A percentile compares a stretch with the other conserved stretches of the same genome.
phyloP scores from a whole-genome alignment of 2,113 vertebrate genomes.

The Pangasianodon hypophthalmus region DNA sequence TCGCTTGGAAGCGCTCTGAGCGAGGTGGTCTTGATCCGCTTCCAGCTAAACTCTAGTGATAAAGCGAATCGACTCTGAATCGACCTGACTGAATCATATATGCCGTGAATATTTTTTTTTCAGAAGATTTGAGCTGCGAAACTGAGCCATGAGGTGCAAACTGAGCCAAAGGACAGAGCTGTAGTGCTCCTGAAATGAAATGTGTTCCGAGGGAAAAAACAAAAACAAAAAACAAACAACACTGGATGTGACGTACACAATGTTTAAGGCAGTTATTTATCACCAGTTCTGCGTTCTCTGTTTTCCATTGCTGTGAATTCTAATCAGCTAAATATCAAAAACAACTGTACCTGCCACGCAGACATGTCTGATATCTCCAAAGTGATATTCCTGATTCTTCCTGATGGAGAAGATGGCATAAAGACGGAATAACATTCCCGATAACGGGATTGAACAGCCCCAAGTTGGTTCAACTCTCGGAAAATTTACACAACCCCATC shows the following conservation, averaged over 20 bases:
- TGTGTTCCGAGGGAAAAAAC: neutral
- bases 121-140: neutral
- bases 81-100: neutral
- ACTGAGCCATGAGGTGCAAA: neutral
- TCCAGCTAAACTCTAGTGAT: neutral
- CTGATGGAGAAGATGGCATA: neutral
- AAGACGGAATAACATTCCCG: neutral
- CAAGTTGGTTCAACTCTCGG: neutral
- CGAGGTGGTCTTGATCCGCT: neutral
- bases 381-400: neutral
- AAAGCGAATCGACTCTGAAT: neutral
- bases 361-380: neutral
- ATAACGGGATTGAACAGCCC: neutral
- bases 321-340: neutral
- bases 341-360: neutral
- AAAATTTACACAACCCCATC: no score
- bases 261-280: neutral
- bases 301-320: neutral
- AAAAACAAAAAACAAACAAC: neutral
- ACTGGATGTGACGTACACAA: no score
- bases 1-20: neutral
- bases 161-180: neutral
- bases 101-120: neutral
- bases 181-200: neutral
- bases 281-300: neutral